A percentile compares a stretch with the other conserved stretches of the same genome.
Conservation (phyloP, 2,888 invertebrate species). For the Agrotis segetum region DNA sequence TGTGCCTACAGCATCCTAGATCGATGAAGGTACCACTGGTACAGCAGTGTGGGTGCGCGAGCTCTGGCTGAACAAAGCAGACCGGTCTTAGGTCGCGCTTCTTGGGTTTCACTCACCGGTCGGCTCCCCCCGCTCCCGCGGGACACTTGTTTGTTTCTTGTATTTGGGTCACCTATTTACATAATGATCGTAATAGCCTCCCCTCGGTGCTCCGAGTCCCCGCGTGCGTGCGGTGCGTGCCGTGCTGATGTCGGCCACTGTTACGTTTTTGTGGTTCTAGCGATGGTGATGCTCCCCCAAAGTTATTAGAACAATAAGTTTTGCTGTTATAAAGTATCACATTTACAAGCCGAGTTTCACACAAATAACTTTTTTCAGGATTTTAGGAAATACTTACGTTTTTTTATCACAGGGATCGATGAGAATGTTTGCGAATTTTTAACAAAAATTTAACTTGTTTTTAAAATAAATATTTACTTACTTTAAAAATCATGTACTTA, state of each 20-base stretch:
- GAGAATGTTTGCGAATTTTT: too few species aligned
- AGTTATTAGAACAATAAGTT: not conserved
- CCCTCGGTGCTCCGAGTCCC: not conserved
- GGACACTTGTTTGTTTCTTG: conserved; percentile 24
- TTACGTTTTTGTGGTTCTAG: not conserved
- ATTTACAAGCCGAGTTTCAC: not conserved
- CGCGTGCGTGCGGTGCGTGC: conserved; percentile 13
- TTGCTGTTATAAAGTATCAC: not conserved
- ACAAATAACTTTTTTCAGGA: not conserved
- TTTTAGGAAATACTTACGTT: not conserved
- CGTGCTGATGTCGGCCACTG: conserved; percentile 10
- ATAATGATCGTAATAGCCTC: conserved; percentile 22
- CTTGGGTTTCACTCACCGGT: conserved; percentile 38
- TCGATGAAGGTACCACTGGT: not conserved
- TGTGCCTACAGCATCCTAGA: not conserved
- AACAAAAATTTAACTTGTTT: too few species aligned
- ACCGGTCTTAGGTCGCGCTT: conserved; percentile 49
- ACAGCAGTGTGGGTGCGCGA: not conserved
- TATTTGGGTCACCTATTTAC: conserved; percentile 62
- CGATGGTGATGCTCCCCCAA: conserved; percentile 1
- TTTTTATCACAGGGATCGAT: too few species aligned
- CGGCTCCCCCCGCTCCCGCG: not conserved
- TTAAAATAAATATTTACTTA: too few species aligned
- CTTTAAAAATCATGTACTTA: too few species aligned
- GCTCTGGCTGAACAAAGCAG: conserved; percentile 29